These are phyloP conservation scores for Oscheius onirici DNA, from an alignment of 2,888 invertebrate genomes.

Conservation along the genomic window DNA sequence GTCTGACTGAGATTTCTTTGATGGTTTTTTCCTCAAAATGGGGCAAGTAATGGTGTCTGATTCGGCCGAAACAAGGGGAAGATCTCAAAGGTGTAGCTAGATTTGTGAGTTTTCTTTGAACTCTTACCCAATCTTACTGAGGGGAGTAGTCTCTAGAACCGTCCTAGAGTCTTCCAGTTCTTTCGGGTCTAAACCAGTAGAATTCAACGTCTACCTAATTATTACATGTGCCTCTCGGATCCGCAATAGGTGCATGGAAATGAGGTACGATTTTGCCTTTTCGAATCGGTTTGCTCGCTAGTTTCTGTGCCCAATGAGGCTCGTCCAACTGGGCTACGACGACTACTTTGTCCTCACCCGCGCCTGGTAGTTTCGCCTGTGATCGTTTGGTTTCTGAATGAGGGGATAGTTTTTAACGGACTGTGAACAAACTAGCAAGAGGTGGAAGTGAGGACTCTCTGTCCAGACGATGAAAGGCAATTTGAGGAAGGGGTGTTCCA, in stretches of 20 bases:
- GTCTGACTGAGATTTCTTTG: conserved; percentile 35
- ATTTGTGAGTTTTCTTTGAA: background rate
- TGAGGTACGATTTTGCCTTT: conserved; percentile 15
- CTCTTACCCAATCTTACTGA: too few relatives aligned
- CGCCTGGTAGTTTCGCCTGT: background rate
- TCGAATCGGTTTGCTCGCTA: conserved; percentile 1
- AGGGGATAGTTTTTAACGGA: background rate
- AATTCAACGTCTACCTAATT: too few relatives aligned
- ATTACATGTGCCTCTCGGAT: background rate
- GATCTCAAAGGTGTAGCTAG: background rate
- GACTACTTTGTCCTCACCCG: background rate
- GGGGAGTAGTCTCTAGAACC: too few relatives aligned
- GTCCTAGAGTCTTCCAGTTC: too few relatives aligned
- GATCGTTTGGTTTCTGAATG: background rate
- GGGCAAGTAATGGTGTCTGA: conserved; percentile 1
- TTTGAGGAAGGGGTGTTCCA: background rate
- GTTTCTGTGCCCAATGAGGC: background rate
- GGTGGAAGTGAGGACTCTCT: conserved; percentile 10
- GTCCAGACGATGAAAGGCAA: conserved; percentile 17
- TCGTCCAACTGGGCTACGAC: conserved; percentile 3
- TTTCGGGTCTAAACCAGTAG: too few relatives aligned
- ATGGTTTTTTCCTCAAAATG: conserved; percentile 25
- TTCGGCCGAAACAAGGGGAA: conserved; percentile 18
- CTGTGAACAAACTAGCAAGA: background rate
- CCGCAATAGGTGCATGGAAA: background rate